Evolutionary conservation across 2,113 vertebrate genomes (phyloP).

Genomic region (Suncus etruscus): DNA sequence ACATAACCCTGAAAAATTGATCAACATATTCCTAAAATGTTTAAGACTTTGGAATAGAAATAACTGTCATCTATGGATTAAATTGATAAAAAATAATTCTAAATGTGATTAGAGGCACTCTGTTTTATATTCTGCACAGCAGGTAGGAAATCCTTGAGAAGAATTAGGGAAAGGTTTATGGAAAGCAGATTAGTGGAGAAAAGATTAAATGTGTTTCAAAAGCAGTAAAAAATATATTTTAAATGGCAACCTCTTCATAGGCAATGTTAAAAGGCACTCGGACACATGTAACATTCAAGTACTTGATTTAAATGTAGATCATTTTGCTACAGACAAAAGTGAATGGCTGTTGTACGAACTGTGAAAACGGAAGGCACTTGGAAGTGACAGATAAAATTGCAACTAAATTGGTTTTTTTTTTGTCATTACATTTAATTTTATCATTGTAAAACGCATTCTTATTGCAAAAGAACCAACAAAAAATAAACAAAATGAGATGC

Average conservation of each 20-base stretch:
- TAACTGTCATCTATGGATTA: conserved; percentile 87
- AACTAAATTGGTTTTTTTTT: conserved; percentile 9
- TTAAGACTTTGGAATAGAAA: conserved; percentile 83
- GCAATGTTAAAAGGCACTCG: conserved; percentile 79
- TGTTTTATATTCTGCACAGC: conserved; percentile 86
- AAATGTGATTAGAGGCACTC: conserved; percentile 88
- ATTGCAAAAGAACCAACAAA: background rate
- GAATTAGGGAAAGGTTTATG: conserved; percentile 90
- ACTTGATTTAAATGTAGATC: conserved; percentile 72
- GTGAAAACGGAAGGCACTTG: background rate
- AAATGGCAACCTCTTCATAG: conserved; percentile 84
- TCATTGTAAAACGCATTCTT: background rate
- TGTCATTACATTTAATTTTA: conserved; percentile 23
- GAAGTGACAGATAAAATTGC: background rate
- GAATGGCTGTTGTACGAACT: conserved; percentile 48
- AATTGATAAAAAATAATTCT: conserved; percentile 88
- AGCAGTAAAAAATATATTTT: conserved; percentile 87
- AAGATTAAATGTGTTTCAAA: conserved; percentile 89
- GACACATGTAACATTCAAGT: conserved; percentile 79
- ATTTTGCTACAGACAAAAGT: conserved; percentile 73
- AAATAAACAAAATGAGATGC: background rate
- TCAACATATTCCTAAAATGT: conserved; percentile 76
- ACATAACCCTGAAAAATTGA: conserved; percentile 78
- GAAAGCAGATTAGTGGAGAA: conserved; percentile 89
- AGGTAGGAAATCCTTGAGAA: conserved; percentile 87